Percentiles rank a stretch among this genome's conserved stretches.
phyloP scores from a whole-genome alignment of 2,113 vertebrate species.

The Rhineura floridana region DNA sequence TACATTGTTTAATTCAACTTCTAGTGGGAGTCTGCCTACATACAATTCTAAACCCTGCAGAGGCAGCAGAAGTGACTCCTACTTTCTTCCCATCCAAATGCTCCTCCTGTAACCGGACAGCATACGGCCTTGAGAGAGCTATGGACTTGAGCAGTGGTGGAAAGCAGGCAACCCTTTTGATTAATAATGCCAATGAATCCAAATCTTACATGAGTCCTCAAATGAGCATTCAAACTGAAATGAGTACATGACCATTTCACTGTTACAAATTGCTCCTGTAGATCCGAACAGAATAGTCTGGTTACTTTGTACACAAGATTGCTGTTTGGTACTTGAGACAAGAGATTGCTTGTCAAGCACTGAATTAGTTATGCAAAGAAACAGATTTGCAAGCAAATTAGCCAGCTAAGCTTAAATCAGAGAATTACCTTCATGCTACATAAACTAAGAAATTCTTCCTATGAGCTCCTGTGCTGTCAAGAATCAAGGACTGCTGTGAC shows the following conservation, averaged over 20 bases:
- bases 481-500: not conserved
- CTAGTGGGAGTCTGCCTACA: too few species aligned
- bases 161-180: too few species aligned
- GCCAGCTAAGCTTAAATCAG: not conserved
- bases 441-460: not conserved
- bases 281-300: constrained; percentile 24
- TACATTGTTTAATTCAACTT: too few species aligned
- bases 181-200: not conserved
- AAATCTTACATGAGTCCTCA: constrained; percentile 20
- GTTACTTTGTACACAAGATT: constrained; percentile 24
- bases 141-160: too few species aligned
- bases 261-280: constrained; percentile 10
- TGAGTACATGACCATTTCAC: constrained; percentile 16
- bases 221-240: constrained; percentile 4
- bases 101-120: too few species aligned
- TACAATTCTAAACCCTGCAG: too few species aligned
- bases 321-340: constrained; percentile 14
- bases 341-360: constrained; percentile 25
- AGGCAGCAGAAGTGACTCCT: too few species aligned
- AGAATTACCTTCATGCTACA: constrained; percentile 17
- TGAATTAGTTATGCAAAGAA: not conserved
- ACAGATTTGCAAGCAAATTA: constrained; percentile 22
- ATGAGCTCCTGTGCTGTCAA: not conserved
- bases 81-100: too few species aligned
- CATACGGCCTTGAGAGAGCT: too few species aligned